Conservation (phyloP, 2,797 vertebrate species). For the Caiman crocodilus region DNA sequence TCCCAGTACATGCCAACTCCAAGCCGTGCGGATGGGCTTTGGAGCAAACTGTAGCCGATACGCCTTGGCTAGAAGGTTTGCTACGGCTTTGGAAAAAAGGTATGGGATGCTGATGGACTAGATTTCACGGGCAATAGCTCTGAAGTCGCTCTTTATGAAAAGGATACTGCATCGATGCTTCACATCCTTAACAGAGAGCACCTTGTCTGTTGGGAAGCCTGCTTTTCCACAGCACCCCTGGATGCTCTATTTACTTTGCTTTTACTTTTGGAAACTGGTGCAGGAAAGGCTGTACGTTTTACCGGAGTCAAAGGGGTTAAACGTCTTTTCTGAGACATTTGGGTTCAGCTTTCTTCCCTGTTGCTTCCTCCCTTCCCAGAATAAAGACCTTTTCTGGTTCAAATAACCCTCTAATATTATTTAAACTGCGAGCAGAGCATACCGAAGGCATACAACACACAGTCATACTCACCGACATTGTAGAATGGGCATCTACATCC, state of each 20-base stretch:
- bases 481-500: constrained; percentile 81
- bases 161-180: not conserved
- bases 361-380: not conserved
- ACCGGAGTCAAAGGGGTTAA: not conserved
- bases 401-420: not conserved
- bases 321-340: no score
- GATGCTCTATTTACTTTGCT: accelerated
- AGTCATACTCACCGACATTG: constrained; percentile 85
- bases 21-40: not conserved
- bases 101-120: not conserved
- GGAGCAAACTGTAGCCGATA: no score
- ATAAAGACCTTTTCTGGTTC: constrained; percentile 43
- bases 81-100: not conserved
- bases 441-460: not conserved
- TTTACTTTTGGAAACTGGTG: not conserved
- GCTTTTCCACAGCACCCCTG: accelerated
- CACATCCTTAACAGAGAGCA: accelerated
- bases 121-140: not conserved
- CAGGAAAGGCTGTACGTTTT: not conserved
- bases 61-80: not conserved
- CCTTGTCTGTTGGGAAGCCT: not conserved
- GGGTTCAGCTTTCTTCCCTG: not conserved
- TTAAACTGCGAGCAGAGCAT: constrained; percentile 4
- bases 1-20: not conserved
- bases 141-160: not conserved